Base-by-base conservation (phyloP, 2,888 invertebrate species). In the Nemoura dubitans region DNA sequence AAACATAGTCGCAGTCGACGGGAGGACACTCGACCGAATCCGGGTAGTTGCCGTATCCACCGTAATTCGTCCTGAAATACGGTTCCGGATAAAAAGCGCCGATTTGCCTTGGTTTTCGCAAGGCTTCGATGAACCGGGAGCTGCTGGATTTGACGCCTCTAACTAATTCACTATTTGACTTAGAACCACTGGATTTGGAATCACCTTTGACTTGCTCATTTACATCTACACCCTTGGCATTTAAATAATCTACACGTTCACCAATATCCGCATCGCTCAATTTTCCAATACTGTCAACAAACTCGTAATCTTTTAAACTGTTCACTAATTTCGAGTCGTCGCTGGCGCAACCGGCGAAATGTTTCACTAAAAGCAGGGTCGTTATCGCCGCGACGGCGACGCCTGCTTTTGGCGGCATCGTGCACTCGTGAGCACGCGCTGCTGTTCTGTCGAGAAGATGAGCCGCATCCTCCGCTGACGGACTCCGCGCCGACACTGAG, bases 11-110 rank as follows among this genome's bases (percentile, higher is more conserved):
- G 30, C 81, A 81, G 78, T 78, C 25, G 7, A 28, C 28, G 28
- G 81, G 81, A 5, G 81, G 81, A 27, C 81, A 81, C 16, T 78
- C 28, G 29, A 59, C 59, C 3, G 59, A 21, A 10, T 81, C 81
- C 0, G n/a, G n/a, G n/a, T 81, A 81, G 30, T 30, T n/a, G 30
- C 30, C 30, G 27, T 80, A 80, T 27, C 14, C 28, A 6, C 28
- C 27, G 81, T 81, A 81, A 14, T 14, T 21, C 21, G 59, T 7
- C 5, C 25, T 78, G 27, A 3, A 26, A 76, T 25, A 25, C 26
- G 80, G 80, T n/a, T 80, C n/a, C 0, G 27, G 14, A 27, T 80
- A 80, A n/a, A n/a, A n/a, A 2, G 30, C 28, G n/a, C 29, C 81
- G 30, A 81, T 30, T 28, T 81, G 81, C 0, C 81, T 0, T 30